These are phyloP conservation scores for Leucophora obtusa DNA, from an alignment of 2,888 invertebrate species.

Conservation along the genomic window DNA sequence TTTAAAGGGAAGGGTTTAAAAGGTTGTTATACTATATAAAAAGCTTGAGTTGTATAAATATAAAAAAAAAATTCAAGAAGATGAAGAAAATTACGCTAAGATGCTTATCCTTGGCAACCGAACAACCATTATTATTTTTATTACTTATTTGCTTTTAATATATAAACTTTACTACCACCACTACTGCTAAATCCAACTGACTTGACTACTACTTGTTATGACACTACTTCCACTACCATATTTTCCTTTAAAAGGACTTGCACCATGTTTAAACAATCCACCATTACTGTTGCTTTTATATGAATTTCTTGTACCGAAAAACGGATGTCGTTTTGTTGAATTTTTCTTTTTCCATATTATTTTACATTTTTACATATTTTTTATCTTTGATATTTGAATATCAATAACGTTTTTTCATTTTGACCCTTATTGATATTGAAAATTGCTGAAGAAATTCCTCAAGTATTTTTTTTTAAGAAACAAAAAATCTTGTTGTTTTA, in stretches of 20 bases:
- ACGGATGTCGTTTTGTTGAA: constrained; percentile 57
- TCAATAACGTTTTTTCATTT: constrained; percentile 57
- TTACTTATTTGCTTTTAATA: constrained; percentile 69
- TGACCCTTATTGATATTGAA: constrained; percentile 60
- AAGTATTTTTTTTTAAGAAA: constrained; percentile 19
- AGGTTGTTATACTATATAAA: constrained; percentile 24
- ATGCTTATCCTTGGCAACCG: constrained; percentile 62
- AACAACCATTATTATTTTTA: constrained; percentile 68
- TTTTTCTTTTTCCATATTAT: background rate
- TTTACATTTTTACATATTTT: constrained; percentile 47
- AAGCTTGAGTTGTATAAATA: background rate
- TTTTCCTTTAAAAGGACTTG: constrained; percentile 10
- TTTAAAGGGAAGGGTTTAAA: constrained; percentile 28
- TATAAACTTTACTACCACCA: constrained; percentile 45
- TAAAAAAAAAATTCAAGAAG: background rate
- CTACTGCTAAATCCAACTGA: background rate
- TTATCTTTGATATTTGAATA: constrained; percentile 62
- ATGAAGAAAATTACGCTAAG: constrained; percentile 44
- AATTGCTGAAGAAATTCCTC: constrained; percentile 49
- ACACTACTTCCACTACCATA: background rate
- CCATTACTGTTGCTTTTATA: constrained; percentile 50
- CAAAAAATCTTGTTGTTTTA: constrained; percentile 3
- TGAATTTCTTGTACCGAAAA: constrained; percentile 18
- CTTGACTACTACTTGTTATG: constrained; percentile 39
- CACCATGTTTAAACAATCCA: constrained; percentile 48